Percentiles rank a stretch among this genome's conserved stretches.
phyloP scores from a whole-genome alignment of 2,113 vertebrate species.

The Erythrocebus patas region DNA sequence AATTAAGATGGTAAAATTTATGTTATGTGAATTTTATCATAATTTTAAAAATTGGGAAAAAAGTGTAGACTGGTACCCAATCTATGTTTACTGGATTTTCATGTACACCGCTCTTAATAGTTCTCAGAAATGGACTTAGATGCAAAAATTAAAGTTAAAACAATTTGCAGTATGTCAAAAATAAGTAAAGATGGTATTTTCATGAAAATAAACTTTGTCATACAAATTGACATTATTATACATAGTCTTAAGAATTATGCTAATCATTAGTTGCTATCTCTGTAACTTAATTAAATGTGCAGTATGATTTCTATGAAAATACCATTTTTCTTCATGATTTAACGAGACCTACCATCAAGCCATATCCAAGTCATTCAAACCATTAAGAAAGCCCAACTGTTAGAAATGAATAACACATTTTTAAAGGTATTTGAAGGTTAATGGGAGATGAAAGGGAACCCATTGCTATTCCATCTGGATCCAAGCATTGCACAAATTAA shows the following conservation, averaged over 20 bases:
- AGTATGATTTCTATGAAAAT: neutral
- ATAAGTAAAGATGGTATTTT: constrained; percentile 7
- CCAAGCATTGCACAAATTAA: constrained; percentile 47
- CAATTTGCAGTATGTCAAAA: neutral
- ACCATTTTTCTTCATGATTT: constrained; percentile 3
- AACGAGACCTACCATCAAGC: neutral
- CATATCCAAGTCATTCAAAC: neutral
- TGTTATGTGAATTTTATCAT: neutral
- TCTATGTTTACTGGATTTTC: neutral
- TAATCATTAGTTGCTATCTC: neutral
- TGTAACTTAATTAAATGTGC: neutral
- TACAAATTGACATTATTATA: neutral
- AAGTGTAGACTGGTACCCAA: neutral
- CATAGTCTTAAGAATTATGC: neutral
- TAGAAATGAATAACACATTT: constrained; percentile 47
- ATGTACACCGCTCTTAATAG: neutral
- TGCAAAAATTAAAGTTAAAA: neutral
- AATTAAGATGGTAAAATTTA: neutral
- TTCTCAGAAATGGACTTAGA: neutral
- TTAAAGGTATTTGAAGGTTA: constrained; percentile 43
- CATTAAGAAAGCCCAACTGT: neutral
- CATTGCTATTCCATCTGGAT: constrained; percentile 22
- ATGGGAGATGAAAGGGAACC: constrained; percentile 34
- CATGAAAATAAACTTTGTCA: neutral
- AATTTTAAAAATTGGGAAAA: neutral